phyloP scores from a whole-genome alignment of 1,140 invertebrate species.

The Drosophila nigrodunni region DNA sequence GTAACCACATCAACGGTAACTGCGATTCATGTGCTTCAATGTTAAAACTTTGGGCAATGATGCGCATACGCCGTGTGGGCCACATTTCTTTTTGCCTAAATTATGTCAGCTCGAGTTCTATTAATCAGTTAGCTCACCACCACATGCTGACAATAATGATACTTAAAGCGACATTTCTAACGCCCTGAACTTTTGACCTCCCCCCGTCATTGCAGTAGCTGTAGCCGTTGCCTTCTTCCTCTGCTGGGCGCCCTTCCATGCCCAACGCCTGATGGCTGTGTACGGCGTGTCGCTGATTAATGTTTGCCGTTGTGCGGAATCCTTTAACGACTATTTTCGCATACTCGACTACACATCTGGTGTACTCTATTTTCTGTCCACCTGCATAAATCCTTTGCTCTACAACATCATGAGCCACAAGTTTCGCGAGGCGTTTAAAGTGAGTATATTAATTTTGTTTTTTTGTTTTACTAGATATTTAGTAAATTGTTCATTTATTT shows the following conservation, averaged over 20 bases:
- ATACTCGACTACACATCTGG: conserved; percentile 89
- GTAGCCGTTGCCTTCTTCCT: conserved; percentile 98
- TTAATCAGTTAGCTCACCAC: conserved; percentile 22
- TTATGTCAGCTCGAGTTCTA: background rate
- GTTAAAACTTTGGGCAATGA: conserved; percentile 41
- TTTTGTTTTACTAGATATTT: no score
- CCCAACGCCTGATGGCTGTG: conserved; percentile 91
- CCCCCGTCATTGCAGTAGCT: conserved; percentile 89
- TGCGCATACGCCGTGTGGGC: conserved; percentile 48
- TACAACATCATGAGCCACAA: conserved; percentile 95
- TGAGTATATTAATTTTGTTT: conserved; percentile 76
- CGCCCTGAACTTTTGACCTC: conserved; percentile 30
- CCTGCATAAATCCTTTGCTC: conserved; percentile 92
- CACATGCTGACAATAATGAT: background rate
- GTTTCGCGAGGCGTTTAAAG: conserved; percentile 93
- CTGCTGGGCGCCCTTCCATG: conserved; percentile 97
- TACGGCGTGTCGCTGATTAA: conserved; percentile 86
- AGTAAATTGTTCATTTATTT: no score
- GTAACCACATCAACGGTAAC: conserved; percentile 14
- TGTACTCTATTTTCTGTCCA: conserved; percentile 90
- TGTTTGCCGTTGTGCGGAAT: conserved; percentile 81
- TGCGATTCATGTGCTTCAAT: conserved; percentile 2
- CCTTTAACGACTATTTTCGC: conserved; percentile 86
- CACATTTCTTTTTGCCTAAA: background rate
- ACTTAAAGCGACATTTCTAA: conserved; percentile 17